Base-by-base conservation (phyloP, 2,797 vertebrate genomes). In the Gallirallus australis region DNA sequence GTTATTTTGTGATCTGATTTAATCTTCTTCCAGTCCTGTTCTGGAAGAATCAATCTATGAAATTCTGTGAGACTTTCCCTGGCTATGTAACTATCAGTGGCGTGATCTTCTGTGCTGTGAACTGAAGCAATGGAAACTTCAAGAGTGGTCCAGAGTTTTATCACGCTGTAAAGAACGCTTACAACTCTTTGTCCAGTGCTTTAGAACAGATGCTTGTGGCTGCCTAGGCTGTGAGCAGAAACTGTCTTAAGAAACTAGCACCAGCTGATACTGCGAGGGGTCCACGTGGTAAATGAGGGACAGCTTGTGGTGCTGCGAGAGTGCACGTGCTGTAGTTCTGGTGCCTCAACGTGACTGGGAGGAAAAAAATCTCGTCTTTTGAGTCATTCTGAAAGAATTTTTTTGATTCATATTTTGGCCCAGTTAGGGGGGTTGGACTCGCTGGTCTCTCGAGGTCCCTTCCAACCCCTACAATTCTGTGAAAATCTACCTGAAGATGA, bases 251-350 rank as follows among this genome's bases (percentile, higher is more conserved):
- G 63, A 78, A 66, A 47, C 63, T 69, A 61, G 47, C 47, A 48
- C 47, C 47, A 21, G 7, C 47, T 48, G 47, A 48, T 48, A 48
- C 21, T 48, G 47, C 11, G 15, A 48, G 20, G 6, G 21, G 21
- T 70, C 42, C 65, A 1, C 27, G 31, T 77, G 63, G 68, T 77
- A 56, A 73, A 76, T 72, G 87, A 69, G 30, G 28, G 31, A 16
- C 27, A 42, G 33, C 68, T 85, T 89, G 52, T 0, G 0, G 64
- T 76, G 68, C 63, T 80, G 42, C 39, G 76, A 35, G 30, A 93
- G 42, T 1, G 0, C 17, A 18, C 48, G 8, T 69, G 28, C 65
- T 0, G 0, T 56, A 77, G 48, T 79, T 63, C n/a, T 77, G 37
- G 11, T 87, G 45, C 56, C 64, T 54, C n/a, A 35, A 8, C 7